Percentiles rank a stretch among this genome's conserved stretches.
These are phyloP conservation scores for Dendrocopos noguchii DNA, from an alignment of 2,113 vertebrate species.

Conservation along the genomic window DNA sequence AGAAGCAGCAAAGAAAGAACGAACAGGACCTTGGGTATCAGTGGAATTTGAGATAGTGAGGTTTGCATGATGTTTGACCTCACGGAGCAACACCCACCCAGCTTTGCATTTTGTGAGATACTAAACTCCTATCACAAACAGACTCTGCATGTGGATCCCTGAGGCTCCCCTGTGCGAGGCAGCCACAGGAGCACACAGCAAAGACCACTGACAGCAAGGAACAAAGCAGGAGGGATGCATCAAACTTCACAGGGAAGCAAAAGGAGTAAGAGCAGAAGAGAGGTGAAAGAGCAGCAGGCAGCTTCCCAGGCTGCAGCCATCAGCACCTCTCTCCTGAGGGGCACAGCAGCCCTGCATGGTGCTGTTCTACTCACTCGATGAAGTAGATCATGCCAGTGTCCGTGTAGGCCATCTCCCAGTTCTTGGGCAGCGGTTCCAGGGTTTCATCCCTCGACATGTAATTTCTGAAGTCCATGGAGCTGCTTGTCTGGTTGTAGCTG, in stretches of 20 bases:
- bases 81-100: not conserved
- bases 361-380: slow-evolving; percentile 89
- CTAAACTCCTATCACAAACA: not conserved
- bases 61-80: not conserved
- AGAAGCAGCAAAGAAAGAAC: not conserved
- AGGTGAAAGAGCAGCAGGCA: not conserved
- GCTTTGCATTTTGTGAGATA: not conserved
- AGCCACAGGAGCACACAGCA: fast-evolving
- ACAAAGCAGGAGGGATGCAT: fast-evolving
- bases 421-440: slow-evolving; percentile 91
- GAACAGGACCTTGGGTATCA: not conserved
- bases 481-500: slow-evolving; percentile 93
- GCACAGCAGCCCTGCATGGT: not conserved
- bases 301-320: not conserved
- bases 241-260: not conserved
- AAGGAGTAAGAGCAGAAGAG: not conserved
- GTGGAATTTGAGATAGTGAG: not conserved
- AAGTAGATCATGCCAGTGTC: slow-evolving; percentile 98
- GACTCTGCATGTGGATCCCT: not conserved
- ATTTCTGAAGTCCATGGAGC: slow-evolving; percentile 88
- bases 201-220: not conserved
- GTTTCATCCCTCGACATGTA: slow-evolving; percentile 88
- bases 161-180: fast-evolving
- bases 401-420: slow-evolving; percentile 99
- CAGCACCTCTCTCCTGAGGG: not conserved